These are phyloP conservation scores for Pachyramphus minor DNA, from an alignment of 2,113 vertebrate species.

Conservation along the genomic window DNA sequence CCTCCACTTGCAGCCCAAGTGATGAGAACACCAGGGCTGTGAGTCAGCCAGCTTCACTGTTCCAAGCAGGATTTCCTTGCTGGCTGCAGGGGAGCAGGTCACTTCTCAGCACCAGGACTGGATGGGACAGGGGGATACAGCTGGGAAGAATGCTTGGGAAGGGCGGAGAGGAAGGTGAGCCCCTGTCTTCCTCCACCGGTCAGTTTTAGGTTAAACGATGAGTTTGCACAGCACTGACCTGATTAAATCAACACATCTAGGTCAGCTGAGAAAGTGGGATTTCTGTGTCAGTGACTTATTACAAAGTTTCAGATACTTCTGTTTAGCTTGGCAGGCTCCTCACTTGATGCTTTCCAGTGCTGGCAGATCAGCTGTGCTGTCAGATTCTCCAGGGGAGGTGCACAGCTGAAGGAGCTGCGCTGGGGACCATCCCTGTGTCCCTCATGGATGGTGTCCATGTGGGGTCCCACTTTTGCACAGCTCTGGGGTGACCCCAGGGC, in stretches of 20 bases:
- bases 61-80: neutral
- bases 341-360: slow-evolving; percentile 14
- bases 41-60: neutral
- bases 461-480: neutral
- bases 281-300: neutral
- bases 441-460: neutral
- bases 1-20: neutral
- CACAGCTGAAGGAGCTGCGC: neutral
- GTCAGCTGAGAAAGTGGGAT: slow-evolving; percentile 23
- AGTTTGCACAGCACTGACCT: neutral
- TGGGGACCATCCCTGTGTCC: neutral
- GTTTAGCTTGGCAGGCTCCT: slow-evolving; percentile 54
- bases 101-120: neutral
- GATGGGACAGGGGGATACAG: neutral
- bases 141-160: neutral
- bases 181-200: neutral
- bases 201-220: accelerated
- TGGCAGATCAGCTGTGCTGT: neutral
- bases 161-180: neutral
- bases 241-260: neutral
- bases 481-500: neutral
- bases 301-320: slow-evolving; percentile 5
- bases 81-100: neutral
- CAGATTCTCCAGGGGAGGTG: neutral
- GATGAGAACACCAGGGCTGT: neutral